Base-by-base conservation (phyloP, 2,797 vertebrate genomes). In the Apodemus agrarius region DNA sequence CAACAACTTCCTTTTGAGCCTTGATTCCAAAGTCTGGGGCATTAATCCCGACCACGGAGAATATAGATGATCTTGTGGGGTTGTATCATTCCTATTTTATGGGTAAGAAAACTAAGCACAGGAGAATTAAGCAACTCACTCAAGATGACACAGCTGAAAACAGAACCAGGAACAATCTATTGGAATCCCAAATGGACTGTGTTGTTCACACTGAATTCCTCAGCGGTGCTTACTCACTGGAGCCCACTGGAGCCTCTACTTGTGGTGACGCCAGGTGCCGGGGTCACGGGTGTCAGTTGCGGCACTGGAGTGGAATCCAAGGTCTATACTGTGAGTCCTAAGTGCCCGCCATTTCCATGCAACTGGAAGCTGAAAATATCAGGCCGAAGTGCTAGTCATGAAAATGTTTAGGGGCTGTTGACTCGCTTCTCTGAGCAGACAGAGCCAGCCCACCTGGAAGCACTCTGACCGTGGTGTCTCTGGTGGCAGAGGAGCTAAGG, bases 141-240 rank as follows among this genome's bases (percentile, higher is more conserved):
- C 57, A 84, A 72, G 78, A 85, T 90, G 40, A 78, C 54, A 79
- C 31, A 92, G 85, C 69, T 95, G 52, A 82, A 92, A 83, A 91
- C 37, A 85, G 92, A 96, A 82, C 3, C 29, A 76, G 57, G 54
- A 83, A 89, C 54, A 69, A 26, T 94, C 54, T 24, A 13, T 12
- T 92, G n/a, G 90, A 96, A 72, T 24, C 65, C 59, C 61, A 89
- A 49, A 29, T 26, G 21, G n/a, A 40, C 37, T 29, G 54, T 87
- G 10, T n/a, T n/a, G 43, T 31, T 46, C 34, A 69, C 59, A 43
- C 29, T 37, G 21, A 52, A 21, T n/a, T 67, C 43, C 46, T n/a
- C 19, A 21, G 8, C 43, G 19, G 17, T 9, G 11, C 11, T 34
- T 6, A 12, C 19, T 22, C 43, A 14, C 84, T 37, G 43, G 14